Evolutionary conservation across 2,113 vertebrate genomes (phyloP).

Genomic region (Chunga burmeisteri): DNA sequence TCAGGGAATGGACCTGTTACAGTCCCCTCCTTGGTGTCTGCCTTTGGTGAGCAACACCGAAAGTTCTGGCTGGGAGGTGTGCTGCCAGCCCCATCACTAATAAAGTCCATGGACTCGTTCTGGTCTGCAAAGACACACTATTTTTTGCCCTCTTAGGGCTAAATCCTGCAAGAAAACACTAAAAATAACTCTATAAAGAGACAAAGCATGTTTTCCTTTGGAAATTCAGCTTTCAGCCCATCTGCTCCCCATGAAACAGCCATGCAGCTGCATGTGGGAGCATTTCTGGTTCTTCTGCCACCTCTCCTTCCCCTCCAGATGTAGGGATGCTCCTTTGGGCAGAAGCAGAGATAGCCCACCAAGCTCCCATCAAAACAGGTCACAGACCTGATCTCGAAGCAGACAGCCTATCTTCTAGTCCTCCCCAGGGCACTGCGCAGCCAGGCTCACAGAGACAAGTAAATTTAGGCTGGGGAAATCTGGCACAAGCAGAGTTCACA

Average conservation of each 20-base stretch:
- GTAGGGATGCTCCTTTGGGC: background rate
- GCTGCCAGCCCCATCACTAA: background rate
- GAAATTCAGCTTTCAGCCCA: background rate
- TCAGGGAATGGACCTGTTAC: background rate
- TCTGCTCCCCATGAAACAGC: background rate
- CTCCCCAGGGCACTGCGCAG: background rate
- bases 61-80: background rate
- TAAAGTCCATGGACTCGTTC: background rate
- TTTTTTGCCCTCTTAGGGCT: background rate
- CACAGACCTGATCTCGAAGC: fast-evolving
- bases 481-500: background rate
- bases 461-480: background rate
- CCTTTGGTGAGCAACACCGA: background rate
- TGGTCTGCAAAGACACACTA: background rate
- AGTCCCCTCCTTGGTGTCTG: background rate
- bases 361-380: background rate
- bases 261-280: background rate
- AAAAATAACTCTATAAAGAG: background rate
- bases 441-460: background rate
- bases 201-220: background rate
- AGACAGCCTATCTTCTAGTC: background rate
- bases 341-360: background rate
- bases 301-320: background rate
- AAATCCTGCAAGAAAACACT: background rate
- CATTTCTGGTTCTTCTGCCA: background rate